Percentiles rank a stretch among this genome's conserved stretches.
These are phyloP conservation scores for Muricea muricata DNA, from an alignment of 92 coral and sea anemone genomes.

Conservation along the genomic window DNA sequence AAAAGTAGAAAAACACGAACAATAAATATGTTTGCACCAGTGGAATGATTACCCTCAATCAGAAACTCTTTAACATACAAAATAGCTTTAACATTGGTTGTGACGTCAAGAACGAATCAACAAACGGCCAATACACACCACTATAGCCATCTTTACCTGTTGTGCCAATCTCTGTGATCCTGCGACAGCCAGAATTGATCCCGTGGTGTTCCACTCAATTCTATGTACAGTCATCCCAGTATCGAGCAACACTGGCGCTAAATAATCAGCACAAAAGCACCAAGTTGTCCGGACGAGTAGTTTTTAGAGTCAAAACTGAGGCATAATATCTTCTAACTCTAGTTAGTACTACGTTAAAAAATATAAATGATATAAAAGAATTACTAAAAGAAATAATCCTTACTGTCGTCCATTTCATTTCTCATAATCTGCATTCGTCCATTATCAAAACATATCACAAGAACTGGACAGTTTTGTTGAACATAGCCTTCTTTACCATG, in stretches of 20 bases:
- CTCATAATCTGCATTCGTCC: constrained; percentile 98
- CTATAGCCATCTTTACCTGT: constrained; percentile 62
- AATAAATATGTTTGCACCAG: no score
- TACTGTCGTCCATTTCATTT: constrained; percentile 96
- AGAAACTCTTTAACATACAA: no score
- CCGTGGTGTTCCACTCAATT: constrained; percentile 94
- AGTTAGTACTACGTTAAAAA: no score
- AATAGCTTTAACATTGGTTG: no score
- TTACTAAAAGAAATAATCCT: no score
- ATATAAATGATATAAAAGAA: no score
- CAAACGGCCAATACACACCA: no score
- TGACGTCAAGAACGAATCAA: no score
- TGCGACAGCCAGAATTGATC: constrained; percentile 92
- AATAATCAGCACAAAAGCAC: neutral
- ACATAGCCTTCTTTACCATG: constrained; percentile 80
- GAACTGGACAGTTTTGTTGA: constrained; percentile 86
- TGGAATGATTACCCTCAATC: no score
- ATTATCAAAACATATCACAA: constrained; percentile 91
- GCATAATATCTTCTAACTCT: no score
- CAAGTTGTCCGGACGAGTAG: no score
- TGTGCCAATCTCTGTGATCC: constrained; percentile 83
- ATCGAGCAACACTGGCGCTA: constrained; percentile 94
- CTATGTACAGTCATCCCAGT: constrained; percentile 85
- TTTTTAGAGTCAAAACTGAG: no score
- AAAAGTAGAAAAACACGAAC: neutral